Evolutionary conservation across 2,888 invertebrate species (phyloP), one percentile per base, ranked within the genome.

Genomic region (Ypsolopha scabrella): DNA sequence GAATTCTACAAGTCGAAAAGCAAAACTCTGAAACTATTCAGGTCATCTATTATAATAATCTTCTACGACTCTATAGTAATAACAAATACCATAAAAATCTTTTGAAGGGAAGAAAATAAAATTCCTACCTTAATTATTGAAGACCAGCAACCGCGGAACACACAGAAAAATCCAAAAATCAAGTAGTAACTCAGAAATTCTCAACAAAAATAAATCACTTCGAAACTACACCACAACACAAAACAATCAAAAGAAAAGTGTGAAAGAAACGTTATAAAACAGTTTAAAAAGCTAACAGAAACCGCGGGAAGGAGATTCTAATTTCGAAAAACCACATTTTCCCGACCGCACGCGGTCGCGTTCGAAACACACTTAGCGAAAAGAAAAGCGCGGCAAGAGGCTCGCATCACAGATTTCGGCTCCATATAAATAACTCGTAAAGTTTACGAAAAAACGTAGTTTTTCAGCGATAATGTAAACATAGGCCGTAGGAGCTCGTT

Each of bases 361-460:
- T 43, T 13, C 43, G 24, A 24, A 48, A 48, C 47, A 7, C 37
- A 37, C 36, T 37, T 37, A 24, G 24, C 24, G 14, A 48, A 48
- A 6, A 11, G 14, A 7, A 51, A 50, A 35, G 10, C 48, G 43
- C 14, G 47, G 34, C 43, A 50, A 51, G 24, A 24, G 24, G 24
- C 24, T 24, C 24, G 44, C 44, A 24, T 46, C n/a, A 14, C 38
- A 43, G 14, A 36, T 36, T 36, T 44, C 14, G 7, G 13, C 10
- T 10, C 70, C 67, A 75, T 73, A 70, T 75, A 77, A 78, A 76
- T 76, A 78, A 75, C 74, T 63, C 68, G 61, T 59, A 61, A 63
- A 60, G 56, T 58, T 60, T 64, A 65, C 64, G 67, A 68, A 69
- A 35, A 74, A 74, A 72, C 71, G 69, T 64, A 63, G 68, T 67